Base-by-base conservation (phyloP, 2,797 vertebrate species). In the Clarias fuscus region DNA sequence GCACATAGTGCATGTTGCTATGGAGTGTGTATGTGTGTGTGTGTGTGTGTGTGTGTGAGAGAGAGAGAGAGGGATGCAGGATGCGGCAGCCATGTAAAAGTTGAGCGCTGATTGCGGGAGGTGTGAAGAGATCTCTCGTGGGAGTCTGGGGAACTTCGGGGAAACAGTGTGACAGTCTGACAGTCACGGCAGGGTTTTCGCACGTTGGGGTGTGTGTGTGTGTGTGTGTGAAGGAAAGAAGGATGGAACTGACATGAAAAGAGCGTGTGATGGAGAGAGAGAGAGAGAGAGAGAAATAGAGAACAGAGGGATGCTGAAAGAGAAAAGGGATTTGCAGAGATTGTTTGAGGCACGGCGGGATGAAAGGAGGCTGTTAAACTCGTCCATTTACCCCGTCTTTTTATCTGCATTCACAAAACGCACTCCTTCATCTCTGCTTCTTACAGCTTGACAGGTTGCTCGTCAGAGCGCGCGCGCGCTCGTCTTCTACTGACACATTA, bases 91-190 rank as follows among this genome's bases (percentile, higher is more conserved):
- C 92, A 90, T 92, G 89, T 86, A 84, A 91, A 95, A 95, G 95
- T 94, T 95, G 94, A 94, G 93, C 91, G 53, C 92, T 91, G 91
- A 91, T 94, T 95, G 95, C 93, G 92, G 94, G 95, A 95, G 94
- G 94, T 95, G 90, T 84, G 92, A 87, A 68, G 80, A 87, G 83
- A 83, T 81, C 88, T 90, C 90, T 89, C 87, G 58, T 14, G 84
- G 90, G 91, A 17, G 86, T 92, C 89, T 92, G 90, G 86, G 77
- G 75, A 85, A 90, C 91, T 92, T 87, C 68, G 88, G 86, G 88
- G 79, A 88, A 84, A 85, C 81, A 48, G 79, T 88, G 82, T 84
- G 84, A 87, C 61, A 73, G 86, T 85, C 88, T 89, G 89, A 85
- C 82, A 88, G 83, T 58, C 78, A 65, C 78, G 59, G 82, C 65